Conservation (phyloP, 2,888 invertebrate genomes). For the Baronia brevicornis region DNA sequence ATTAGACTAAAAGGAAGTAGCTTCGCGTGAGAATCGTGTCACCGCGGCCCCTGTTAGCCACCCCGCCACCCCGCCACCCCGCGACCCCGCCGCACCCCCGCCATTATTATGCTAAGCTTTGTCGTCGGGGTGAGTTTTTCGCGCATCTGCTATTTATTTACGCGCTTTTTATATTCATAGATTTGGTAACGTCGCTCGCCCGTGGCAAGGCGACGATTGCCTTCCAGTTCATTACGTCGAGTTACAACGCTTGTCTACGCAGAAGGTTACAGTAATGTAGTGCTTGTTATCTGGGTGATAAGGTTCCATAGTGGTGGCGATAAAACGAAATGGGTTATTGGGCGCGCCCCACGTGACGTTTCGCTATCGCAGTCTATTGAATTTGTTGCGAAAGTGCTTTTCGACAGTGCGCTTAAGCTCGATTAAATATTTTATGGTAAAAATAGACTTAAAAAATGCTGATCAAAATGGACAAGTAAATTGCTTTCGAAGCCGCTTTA, state of each 20-base stretch:
- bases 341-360: conserved; percentile 55
- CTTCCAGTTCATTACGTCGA: conserved; percentile 64
- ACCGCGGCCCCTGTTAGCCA: conserved; percentile 31
- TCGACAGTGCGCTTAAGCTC: conserved; percentile 32
- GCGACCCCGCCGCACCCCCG: conserved; percentile 36
- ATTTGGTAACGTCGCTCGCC: conserved; percentile 52
- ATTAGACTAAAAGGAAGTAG: conserved; percentile 67
- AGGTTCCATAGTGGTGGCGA: conserved; percentile 22
- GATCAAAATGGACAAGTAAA: no score
- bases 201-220: conserved; percentile 51
- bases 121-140: conserved; percentile 69
- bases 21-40: conserved; percentile 73
- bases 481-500: no score
- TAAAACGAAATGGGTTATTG: conserved; percentile 42
- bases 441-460: no score
- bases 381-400: conserved; percentile 44
- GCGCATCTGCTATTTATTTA: conserved; percentile 76
- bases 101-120: conserved; percentile 73
- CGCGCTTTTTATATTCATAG: conserved; percentile 73
- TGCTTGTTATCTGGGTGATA: conserved; percentile 28
- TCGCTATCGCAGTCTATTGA: conserved; percentile 54
- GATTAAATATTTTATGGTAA: no score
- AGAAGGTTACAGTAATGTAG: conserved; percentile 28
- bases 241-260: conserved; percentile 39
- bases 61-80: conserved; percentile 27